Percentiles rank a stretch among this genome's conserved stretches.
Evolutionary conservation across 1,140 invertebrate species (phyloP).

Genomic region (Brachionus sp.): DNA sequence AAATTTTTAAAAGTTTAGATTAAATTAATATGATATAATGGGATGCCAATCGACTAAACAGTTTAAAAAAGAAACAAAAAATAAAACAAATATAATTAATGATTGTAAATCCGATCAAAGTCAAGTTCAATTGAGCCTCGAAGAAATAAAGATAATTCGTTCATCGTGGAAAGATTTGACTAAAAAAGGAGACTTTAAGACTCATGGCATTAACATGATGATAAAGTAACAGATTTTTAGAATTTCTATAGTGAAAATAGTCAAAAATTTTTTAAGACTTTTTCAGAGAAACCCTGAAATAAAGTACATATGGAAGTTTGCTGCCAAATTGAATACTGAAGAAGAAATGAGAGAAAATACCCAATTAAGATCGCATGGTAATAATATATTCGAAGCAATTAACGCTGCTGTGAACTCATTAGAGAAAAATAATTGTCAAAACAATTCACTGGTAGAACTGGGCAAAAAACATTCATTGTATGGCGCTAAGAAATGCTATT

Average conservation of each 20-base stretch:
- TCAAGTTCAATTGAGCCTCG: background rate
- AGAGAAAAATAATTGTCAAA: background rate
- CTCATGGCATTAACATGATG: slow-evolving; percentile 31
- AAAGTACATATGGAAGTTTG: slow-evolving; percentile 42
- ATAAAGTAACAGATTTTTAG: slow-evolving; percentile 18
- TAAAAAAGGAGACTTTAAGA: background rate
- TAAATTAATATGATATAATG: slow-evolving; percentile 9
- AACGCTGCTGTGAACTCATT: slow-evolving; percentile 24
- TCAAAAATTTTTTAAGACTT: background rate
- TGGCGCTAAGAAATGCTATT: slow-evolving; percentile 34
- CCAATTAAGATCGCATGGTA: slow-evolving; percentile 26
- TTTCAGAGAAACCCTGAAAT: slow-evolving; percentile 17
- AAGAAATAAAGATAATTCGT: background rate
- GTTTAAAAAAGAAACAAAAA: background rate
- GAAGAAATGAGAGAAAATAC: slow-evolving; percentile 41
- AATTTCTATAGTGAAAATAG: background rate
- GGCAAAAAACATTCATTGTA: slow-evolving; percentile 21
- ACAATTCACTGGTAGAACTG: slow-evolving; percentile 1
- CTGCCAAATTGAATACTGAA: slow-evolving; percentile 19
- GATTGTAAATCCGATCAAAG: background rate
- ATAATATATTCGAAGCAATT: slow-evolving; percentile 37
- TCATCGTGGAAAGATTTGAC: background rate
- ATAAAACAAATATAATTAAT: background rate
- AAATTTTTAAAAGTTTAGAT: background rate
- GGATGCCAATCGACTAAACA: slow-evolving; percentile 13